Evolutionary conservation across 2,113 vertebrate genomes (phyloP).

Genomic region (Silurus glanis): DNA sequence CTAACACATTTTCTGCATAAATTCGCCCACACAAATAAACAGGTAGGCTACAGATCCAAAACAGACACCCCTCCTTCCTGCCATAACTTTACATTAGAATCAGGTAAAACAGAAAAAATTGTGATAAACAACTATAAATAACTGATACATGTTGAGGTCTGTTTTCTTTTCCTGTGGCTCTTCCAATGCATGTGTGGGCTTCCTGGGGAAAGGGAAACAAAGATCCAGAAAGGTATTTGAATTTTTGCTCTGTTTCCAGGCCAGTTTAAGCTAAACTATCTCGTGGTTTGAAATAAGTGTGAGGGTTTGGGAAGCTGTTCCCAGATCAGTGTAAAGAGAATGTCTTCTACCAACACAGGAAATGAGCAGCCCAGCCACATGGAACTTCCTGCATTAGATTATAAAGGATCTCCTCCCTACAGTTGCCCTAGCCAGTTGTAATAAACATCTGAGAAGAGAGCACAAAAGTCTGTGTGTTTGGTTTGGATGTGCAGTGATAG

Average conservation of each 20-base stretch:
- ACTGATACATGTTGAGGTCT: slow-evolving; percentile 47
- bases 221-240: slow-evolving; percentile 21
- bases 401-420: slow-evolving; percentile 68
- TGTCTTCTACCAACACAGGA: slow-evolving; percentile 62
- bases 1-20: slow-evolving; percentile 54
- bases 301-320: slow-evolving; percentile 30
- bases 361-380: slow-evolving; percentile 63
- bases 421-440: slow-evolving; percentile 53
- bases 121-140: slow-evolving; percentile 77
- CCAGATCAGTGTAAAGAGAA: slow-evolving; percentile 37
- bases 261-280: slow-evolving; percentile 21
- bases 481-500: slow-evolving; percentile 48
- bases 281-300: not conserved
- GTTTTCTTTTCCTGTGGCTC: slow-evolving; percentile 66
- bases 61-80: slow-evolving; percentile 66
- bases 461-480: slow-evolving; percentile 39
- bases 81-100: slow-evolving; percentile 62
- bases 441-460: slow-evolving; percentile 50
- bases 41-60: slow-evolving; percentile 62
- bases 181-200: slow-evolving; percentile 72
- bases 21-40: slow-evolving; percentile 41
- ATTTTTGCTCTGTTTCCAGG: slow-evolving; percentile 22
- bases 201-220: slow-evolving; percentile 72
- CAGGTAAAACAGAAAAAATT: slow-evolving; percentile 74
- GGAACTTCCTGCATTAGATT: slow-evolving; percentile 72